phyloP scores from a whole-genome alignment of 2,888 invertebrate genomes.

The Nomada lathburiana region DNA sequence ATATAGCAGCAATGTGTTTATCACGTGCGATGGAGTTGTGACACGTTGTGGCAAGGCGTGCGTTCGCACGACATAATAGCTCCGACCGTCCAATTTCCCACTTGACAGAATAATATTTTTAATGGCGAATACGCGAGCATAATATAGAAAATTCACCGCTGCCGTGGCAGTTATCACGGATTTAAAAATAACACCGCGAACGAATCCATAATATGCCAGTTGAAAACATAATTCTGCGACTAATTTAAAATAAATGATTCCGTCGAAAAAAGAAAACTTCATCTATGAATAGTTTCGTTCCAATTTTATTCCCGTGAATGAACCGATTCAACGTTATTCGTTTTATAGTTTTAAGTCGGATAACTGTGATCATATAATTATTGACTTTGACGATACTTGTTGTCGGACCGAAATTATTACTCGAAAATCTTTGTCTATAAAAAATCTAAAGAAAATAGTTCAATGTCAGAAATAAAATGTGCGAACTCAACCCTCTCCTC shows the following conservation, averaged over 20 bases:
- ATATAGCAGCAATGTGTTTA: background rate
- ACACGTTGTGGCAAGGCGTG: constrained; percentile 13
- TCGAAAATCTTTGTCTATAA: too few relatives aligned
- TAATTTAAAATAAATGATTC: background rate
- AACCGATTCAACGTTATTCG: too few relatives aligned
- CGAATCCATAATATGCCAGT: background rate
- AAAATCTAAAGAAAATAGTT: too few relatives aligned
- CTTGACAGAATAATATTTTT: constrained; percentile 25
- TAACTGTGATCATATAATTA: too few relatives aligned
- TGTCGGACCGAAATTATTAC: too few relatives aligned
- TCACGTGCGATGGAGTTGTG: constrained; percentile 8
- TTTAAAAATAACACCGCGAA: background rate
- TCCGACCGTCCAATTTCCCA: constrained; percentile 9
- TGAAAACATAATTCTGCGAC: background rate
- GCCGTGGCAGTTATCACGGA: background rate
- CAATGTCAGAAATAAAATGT: too few relatives aligned
- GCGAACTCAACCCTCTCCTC: too few relatives aligned
- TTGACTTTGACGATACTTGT: too few relatives aligned
- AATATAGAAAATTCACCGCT: background rate
- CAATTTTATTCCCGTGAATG: background rate
- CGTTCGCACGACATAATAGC: constrained; percentile 12
- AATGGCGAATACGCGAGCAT: background rate
- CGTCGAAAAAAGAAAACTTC: background rate
- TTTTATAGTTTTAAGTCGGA: too few relatives aligned
- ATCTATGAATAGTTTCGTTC: background rate